Percentiles rank a stretch among this genome's conserved stretches.
These are phyloP conservation scores for Mycalesis mineus DNA, from an alignment of 2,888 invertebrate genomes.

Conservation along the genomic window DNA sequence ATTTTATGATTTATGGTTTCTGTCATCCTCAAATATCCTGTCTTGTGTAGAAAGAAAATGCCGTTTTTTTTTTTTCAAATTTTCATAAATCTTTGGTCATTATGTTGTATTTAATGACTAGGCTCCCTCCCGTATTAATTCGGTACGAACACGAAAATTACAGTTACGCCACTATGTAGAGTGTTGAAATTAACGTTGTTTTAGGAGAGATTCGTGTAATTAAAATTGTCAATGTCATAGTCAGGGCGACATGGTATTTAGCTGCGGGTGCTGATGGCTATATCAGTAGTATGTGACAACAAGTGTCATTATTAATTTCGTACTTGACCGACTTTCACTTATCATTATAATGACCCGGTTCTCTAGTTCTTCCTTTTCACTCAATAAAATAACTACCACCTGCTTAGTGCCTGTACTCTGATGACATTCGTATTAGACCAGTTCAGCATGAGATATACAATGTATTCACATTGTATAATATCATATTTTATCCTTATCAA, in stretches of 20 bases:
- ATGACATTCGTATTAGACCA: neutral
- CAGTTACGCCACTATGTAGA: neutral
- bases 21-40: too few relatives aligned
- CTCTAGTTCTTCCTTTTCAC: neutral
- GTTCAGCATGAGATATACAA: neutral
- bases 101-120: too few relatives aligned
- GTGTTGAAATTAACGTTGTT: neutral
- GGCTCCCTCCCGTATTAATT: too few relatives aligned
- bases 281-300: neutral
- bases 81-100: too few relatives aligned
- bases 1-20: too few relatives aligned
- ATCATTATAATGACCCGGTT: neutral
- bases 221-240: neutral
- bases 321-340: constrained; percentile 19
- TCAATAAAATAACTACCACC: neutral
- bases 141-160: too few relatives aligned
- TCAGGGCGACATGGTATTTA: constrained; percentile 4
- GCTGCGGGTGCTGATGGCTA: constrained; percentile 7
- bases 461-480: too few relatives aligned
- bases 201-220: neutral
- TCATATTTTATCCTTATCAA: too few relatives aligned
- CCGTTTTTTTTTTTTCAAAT: too few relatives aligned
- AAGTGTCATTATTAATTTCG: neutral
- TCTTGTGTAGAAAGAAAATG: too few relatives aligned
- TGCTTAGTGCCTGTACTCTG: neutral